These are phyloP conservation scores for Pseudolaguvia tuberculata DNA, from an alignment of 2,113 vertebrate species.

Conservation along the genomic window DNA sequence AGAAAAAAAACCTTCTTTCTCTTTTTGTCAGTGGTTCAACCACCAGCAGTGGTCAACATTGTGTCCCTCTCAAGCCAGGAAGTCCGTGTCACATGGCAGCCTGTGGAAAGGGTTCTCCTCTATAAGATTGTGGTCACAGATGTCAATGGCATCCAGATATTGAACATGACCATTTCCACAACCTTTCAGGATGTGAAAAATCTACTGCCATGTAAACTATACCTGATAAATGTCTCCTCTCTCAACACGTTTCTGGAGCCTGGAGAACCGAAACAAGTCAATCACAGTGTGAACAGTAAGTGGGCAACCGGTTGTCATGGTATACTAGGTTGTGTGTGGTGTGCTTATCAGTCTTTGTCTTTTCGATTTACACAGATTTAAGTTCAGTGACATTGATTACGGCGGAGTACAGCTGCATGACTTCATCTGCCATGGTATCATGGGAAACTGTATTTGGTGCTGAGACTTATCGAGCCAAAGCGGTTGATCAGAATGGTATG, in stretches of 20 bases:
- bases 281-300: constrained; percentile 70
- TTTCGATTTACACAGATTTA: constrained; percentile 48
- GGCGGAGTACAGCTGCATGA: constrained; percentile 60
- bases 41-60: constrained; percentile 53
- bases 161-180: background rate
- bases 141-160: constrained; percentile 9
- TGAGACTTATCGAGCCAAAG: constrained; percentile 55
- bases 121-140: constrained; percentile 58
- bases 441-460: constrained; percentile 62
- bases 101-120: constrained; percentile 57
- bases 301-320: constrained; percentile 48
- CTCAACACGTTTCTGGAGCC: constrained; percentile 60
- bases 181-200: constrained; percentile 49
- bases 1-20: background rate
- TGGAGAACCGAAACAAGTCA: constrained; percentile 60
- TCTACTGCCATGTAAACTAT: constrained; percentile 65
- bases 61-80: constrained; percentile 16
- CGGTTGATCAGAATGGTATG: constrained; percentile 26
- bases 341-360: background rate
- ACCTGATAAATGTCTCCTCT: constrained; percentile 65
- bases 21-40: constrained; percentile 60
- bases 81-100: constrained; percentile 58
- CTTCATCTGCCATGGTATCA: constrained; percentile 36
- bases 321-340: background rate
- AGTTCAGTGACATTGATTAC: constrained; percentile 53